phyloP scores from a whole-genome alignment of 2,888 invertebrate genomes.

The Lutraria lutraria region DNA sequence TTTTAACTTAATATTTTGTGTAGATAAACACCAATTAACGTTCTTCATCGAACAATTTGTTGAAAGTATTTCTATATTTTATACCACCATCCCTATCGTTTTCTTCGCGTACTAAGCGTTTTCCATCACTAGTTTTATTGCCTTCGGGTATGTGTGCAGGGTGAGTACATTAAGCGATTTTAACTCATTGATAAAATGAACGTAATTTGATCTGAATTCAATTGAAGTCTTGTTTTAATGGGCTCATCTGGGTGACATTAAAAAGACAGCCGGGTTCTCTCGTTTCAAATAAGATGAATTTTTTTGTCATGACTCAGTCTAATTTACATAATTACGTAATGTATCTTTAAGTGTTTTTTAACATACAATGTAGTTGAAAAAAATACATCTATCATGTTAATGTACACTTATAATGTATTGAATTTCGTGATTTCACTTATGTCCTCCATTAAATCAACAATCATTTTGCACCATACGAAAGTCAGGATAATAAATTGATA shows the following conservation, averaged over 20 bases:
- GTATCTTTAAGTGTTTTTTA: background rate
- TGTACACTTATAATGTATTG: too few relatives aligned
- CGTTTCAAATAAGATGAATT: conserved; percentile 12
- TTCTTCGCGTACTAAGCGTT: background rate
- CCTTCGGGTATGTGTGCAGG: too few relatives aligned
- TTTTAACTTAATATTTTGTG: background rate
- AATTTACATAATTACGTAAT: background rate
- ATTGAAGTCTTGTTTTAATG: conserved; percentile 24
- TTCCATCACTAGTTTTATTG: background rate
- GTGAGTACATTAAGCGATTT: conserved; percentile 18
- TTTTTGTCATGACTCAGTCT: conserved; percentile 6
- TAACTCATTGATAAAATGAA: background rate
- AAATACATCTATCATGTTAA: too few relatives aligned
- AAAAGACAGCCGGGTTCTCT: background rate
- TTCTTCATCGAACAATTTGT: background rate
- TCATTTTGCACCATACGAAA: too few relatives aligned
- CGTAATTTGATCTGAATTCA: conserved; percentile 26
- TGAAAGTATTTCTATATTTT: background rate
- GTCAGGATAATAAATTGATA: too few relatives aligned
- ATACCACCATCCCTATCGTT: too few relatives aligned
- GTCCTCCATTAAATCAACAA: too few relatives aligned
- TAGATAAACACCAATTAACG: background rate
- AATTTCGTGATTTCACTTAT: too few relatives aligned
- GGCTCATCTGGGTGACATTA: conserved; percentile 11
- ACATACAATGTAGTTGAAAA: too few relatives aligned